A percentile compares a stretch with the other conserved stretches of the same genome.
Evolutionary conservation across 2,113 vertebrate species (phyloP).

Genomic region (Pterocles burchelli): DNA sequence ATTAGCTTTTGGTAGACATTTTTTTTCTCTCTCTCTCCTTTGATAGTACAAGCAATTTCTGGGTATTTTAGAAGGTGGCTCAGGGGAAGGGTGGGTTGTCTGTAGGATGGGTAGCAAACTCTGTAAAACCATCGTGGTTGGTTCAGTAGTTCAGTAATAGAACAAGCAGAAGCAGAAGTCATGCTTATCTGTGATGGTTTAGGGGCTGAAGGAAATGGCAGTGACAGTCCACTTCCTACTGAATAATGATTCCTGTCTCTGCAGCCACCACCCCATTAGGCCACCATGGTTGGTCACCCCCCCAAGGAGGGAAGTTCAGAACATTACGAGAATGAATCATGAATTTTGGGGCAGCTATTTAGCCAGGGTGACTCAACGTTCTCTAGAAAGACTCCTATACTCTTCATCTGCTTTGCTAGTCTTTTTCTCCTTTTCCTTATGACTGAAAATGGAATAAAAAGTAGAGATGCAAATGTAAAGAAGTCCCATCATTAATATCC

Average conservation of each 20-base stretch:
- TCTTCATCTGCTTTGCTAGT: background rate
- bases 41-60: background rate
- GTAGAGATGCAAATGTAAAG: background rate
- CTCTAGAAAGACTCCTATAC: background rate
- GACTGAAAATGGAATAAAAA: background rate
- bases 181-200: background rate
- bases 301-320: background rate
- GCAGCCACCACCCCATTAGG: background rate
- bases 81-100: background rate
- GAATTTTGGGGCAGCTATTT: background rate
- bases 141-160: background rate
- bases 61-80: background rate
- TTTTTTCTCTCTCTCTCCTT: background rate
- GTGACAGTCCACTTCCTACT: background rate
- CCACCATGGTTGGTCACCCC: background rate
- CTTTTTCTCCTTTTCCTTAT: background rate
- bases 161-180: background rate
- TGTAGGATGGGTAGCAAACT: background rate
- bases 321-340: accelerated
- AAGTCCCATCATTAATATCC: background rate
- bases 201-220: background rate
- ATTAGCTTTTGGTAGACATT: background rate
- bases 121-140: background rate
- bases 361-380: background rate
- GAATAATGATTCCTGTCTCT: background rate